Base-by-base conservation (phyloP, 2,888 invertebrate genomes). In the Drosophila paracracens region DNA sequence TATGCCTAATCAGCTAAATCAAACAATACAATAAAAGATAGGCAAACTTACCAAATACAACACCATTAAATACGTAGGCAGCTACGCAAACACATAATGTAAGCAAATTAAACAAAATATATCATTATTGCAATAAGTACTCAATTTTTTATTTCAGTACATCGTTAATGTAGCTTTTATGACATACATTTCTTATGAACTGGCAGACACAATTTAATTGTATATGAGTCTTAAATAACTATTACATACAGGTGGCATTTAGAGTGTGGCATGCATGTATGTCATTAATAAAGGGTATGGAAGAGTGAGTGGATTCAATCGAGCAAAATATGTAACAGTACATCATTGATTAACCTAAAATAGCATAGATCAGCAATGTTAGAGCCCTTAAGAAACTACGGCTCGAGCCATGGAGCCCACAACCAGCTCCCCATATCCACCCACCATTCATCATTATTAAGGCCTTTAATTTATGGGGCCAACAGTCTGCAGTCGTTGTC, bases 401-500 rank as follows among this genome's bases (percentile, higher is more conserved):
- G 74, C 58, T 67, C 4, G 29, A 10, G 40, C 40, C 10, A 11
- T 40, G n/a, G 10, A 10, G 10, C n/a, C 40, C 40, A 21, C 43
- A 21, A 21, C 11, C 6, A 21, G 21, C 11, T 21, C 4, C 43
- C 11, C 13, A 25, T 43, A 1, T 13, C 29, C 40, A 16, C 50
- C 36, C 38, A 31, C 63, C 76, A 87, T 87, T 82, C 77, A 85
- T 85, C 89, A 89, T 89, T 84, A 89, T 85, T 89, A 85, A 82
- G 87, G 65, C 84, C 79, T 82, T 83, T 85, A 85, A 85, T 85
- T 85, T 85, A 85, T 88, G 88, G 76, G 68, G 36, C 64, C 82
- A 51, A 31, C 68, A 62, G 60, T 61, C 85, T 79, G 70, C 68
- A 73, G 81, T 74, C 84, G 70, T 75, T 83, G 73, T 76, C 83